Evolutionary conservation across 2,888 invertebrate genomes (phyloP).

Genomic region (Trilocha varians): DNA sequence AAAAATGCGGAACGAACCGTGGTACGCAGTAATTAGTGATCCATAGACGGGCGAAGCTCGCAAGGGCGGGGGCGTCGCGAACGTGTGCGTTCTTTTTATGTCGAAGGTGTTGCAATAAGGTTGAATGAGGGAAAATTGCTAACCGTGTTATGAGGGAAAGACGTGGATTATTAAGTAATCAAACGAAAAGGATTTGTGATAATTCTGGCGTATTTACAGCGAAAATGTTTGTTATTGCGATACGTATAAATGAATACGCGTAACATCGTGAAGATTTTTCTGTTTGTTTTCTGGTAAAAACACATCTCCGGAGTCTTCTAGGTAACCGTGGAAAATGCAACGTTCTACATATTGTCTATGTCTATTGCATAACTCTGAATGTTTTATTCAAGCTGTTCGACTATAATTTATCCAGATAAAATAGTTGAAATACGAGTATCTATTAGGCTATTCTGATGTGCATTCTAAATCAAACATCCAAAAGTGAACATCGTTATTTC

Average conservation of each 20-base stretch:
- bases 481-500: constrained; percentile 14
- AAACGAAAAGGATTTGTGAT: neutral
- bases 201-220: neutral
- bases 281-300: too few species aligned
- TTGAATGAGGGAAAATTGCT: constrained; percentile 22
- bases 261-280: too few species aligned
- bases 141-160: constrained; percentile 10
- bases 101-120: constrained; percentile 21
- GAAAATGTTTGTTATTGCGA: neutral
- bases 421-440: too few species aligned
- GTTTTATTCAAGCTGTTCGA: too few species aligned
- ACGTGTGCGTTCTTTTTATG: constrained; percentile 16
- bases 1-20: constrained; percentile 44
- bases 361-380: too few species aligned
- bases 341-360: too few species aligned
- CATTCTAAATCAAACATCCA: constrained; percentile 17
- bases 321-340: too few species aligned
- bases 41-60: constrained; percentile 21
- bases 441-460: constrained; percentile 11
- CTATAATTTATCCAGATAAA: too few species aligned
- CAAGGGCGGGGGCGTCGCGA: constrained; percentile 12
- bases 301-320: too few species aligned
- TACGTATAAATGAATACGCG: too few species aligned
- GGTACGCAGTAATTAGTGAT: constrained; percentile 60
- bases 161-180: neutral